Evolutionary conservation across 2,113 vertebrate genomes (phyloP), one percentile per base, ranked within the genome.

Genomic region (Archocentrus centrarchus): DNA sequence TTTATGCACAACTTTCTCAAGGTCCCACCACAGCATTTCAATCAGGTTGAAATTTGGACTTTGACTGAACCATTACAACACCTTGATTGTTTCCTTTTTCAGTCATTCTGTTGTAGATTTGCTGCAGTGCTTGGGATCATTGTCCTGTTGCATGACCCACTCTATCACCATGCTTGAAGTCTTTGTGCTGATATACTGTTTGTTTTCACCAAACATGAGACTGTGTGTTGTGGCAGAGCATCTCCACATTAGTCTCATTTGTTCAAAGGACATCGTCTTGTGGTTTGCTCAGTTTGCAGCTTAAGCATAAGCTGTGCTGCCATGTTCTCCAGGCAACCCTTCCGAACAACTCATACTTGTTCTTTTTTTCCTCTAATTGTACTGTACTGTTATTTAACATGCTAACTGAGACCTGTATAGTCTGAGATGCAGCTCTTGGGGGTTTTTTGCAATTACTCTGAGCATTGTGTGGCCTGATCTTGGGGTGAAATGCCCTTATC

Each of bases 131-230:
- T 68, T 47, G 8, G 15, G 24, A 70, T 41, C 11, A 41, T 30
- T 68, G 64, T 30, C 64, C 64, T 18, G 64, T 68, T 68, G 27
- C 41, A 68, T 30, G 22, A 68, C 64, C 64, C 22, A 68, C 22
- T 0, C 39, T 30, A 11, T 11, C 41, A 13, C 10, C 11, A 4
- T 11, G 41, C 11, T 11, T 41, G 41, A 13, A 11, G 41, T 41
- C 11, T 41, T 41, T 41, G 41, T 13, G 41, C 10, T 41, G 10
- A 41, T 41, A 41, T 41, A 10, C 11, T 41, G 64, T 68, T 68
- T 47, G 22, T 18, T 11, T 24, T 47, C 27, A 47, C 15, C 41
- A 68, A 68, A 68, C 41, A 47, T 27, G 41, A 22, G 17, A 27
- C 39, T 68, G 22, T 68, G 22, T 41, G 27, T 68, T 47, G 27